These are phyloP conservation scores for Pseudorhiza aurosa DNA, from an alignment of 30 jellyfish, hydroid and myxozoan genomes.

Conservation along the genomic window DNA sequence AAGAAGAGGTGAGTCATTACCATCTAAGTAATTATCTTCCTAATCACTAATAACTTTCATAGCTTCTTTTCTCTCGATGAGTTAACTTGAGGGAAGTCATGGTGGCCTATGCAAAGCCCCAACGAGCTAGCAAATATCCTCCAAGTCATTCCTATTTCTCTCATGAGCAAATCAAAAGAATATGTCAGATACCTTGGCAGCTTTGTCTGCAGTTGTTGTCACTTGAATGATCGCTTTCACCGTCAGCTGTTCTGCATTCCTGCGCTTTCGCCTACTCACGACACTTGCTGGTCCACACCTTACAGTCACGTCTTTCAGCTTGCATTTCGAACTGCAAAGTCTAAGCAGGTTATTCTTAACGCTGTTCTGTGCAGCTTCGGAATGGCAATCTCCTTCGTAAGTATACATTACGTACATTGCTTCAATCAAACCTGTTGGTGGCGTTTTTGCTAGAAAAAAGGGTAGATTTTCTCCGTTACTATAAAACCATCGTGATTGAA, in stretches of 20 bases:
- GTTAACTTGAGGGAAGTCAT: too few relatives aligned
- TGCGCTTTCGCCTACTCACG: slow-evolving; percentile 64
- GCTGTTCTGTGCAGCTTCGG: slow-evolving; percentile 55
- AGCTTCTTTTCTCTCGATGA: too few relatives aligned
- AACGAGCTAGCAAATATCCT: too few relatives aligned
- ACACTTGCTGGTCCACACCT: slow-evolving; percentile 68
- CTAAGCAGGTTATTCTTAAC: slow-evolving; percentile 21
- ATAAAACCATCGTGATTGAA: too few relatives aligned
- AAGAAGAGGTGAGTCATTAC: too few relatives aligned
- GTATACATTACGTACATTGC: slow-evolving; percentile 10
- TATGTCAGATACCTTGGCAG: slow-evolving; percentile 10
- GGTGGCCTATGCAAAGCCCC: too few relatives aligned
- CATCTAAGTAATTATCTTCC: too few relatives aligned
- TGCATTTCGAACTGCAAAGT: slow-evolving; percentile 24
- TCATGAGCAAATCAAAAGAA: too few relatives aligned
- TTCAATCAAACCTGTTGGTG: slow-evolving; percentile 62
- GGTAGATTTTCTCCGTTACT: too few relatives aligned
- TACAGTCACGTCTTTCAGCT: slow-evolving; percentile 9
- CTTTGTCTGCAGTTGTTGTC: slow-evolving; percentile 56
- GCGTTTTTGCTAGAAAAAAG: slow-evolving; percentile 55
- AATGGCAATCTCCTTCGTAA: slow-evolving; percentile 72
- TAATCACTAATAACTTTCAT: too few relatives aligned
- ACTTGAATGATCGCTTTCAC: slow-evolving; percentile 34
- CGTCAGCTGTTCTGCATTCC: slow-evolving; percentile 32
- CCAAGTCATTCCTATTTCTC: too few relatives aligned